Base-by-base conservation (phyloP, 1,140 invertebrate species). In the Drosophila sproati region DNA sequence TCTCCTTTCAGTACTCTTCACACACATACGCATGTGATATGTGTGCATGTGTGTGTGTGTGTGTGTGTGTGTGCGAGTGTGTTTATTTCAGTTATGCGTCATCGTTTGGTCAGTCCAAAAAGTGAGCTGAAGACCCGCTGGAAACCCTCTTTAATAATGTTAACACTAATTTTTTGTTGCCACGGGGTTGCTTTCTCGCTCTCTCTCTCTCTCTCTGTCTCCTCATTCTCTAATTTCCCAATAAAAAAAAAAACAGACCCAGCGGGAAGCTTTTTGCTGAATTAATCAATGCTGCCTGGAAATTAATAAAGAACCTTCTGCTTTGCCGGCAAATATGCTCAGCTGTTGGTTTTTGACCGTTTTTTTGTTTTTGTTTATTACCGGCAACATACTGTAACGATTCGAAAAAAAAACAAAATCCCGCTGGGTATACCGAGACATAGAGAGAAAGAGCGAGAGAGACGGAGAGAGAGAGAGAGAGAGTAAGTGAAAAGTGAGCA, bases 161-260 rank as follows among this genome's bases (percentile, higher is more conserved):
- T 60, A 57, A 5, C 39, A 45, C 29, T 8, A 29, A 60, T 20
- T 20, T 20, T 20, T 20, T 61, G 57, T 52, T 51, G 45, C 28
- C 32, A 39, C 43, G 59, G 68, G 68, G 68, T 63, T 47, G 68
- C 59, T 39, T 37, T 50, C 59, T 48, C 43, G 35, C 20, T 56
- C 35, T 5, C 37, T 31, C 28, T 57, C 28, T 7, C 39, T 60
- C 4, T 7, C 34, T 55, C 55, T 43, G 5, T 31, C 32, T 6
- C 29, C 12, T n/a, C 56, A 39, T 50, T 55, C 67, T 69, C 66
- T 61, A 61, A 70, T 62, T 20, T 20, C 1, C 1, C 20, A 20
- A 1, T 1, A 20, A 1, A 20, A 20, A 20, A 20, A 20, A 20
- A 20, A 20, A 20, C 0, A 20, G 1, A 20, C 20, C 20, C 20